Evolutionary conservation across 2,888 invertebrate species (phyloP).

Genomic region (Frankliniella fusca): DNA sequence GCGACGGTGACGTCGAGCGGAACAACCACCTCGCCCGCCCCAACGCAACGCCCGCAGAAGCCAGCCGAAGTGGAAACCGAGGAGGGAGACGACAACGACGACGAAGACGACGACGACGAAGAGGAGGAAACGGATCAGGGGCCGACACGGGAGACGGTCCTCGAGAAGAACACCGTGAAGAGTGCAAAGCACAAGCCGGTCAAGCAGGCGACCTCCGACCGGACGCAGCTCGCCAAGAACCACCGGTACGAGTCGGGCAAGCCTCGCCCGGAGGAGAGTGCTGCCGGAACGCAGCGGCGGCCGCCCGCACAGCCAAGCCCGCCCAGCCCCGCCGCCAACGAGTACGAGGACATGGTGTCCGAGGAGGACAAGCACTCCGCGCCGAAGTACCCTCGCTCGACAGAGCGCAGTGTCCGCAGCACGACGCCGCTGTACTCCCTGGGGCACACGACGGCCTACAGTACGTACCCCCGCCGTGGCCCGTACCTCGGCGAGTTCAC

Average conservation of each 20-base stretch:
- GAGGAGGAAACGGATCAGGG: slow-evolving; percentile 3
- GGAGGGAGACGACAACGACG: slow-evolving; percentile 31
- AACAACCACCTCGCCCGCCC: slow-evolving; percentile 29
- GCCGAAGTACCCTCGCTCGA: background rate
- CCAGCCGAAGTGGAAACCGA: slow-evolving; percentile 32
- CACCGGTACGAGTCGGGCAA: slow-evolving; percentile 8
- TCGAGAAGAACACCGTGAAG: background rate
- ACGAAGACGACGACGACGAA: slow-evolving; percentile 27
- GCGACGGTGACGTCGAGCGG: slow-evolving; percentile 13
- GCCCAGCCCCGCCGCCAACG: background rate
- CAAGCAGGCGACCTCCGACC: background rate
- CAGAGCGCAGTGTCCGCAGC: background rate
- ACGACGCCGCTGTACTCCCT: slow-evolving; percentile 1
- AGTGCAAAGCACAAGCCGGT: background rate
- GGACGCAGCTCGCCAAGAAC: slow-evolving; percentile 2
- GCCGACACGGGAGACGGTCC: background rate
- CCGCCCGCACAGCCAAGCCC: background rate
- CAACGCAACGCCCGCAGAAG: slow-evolving; percentile 29
- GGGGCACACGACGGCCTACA: slow-evolving; percentile 1
- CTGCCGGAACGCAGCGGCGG: background rate
- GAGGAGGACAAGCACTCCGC: slow-evolving; percentile 6
- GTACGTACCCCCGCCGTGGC: background rate
- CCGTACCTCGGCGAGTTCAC: slow-evolving; percentile 1
- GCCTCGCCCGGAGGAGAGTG: background rate
- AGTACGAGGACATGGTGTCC: slow-evolving; percentile 8